Evolutionary conservation across 2,797 vertebrate genomes (phyloP), one percentile per base, ranked within the genome.

Genomic region (Scleropages formosus): DNA sequence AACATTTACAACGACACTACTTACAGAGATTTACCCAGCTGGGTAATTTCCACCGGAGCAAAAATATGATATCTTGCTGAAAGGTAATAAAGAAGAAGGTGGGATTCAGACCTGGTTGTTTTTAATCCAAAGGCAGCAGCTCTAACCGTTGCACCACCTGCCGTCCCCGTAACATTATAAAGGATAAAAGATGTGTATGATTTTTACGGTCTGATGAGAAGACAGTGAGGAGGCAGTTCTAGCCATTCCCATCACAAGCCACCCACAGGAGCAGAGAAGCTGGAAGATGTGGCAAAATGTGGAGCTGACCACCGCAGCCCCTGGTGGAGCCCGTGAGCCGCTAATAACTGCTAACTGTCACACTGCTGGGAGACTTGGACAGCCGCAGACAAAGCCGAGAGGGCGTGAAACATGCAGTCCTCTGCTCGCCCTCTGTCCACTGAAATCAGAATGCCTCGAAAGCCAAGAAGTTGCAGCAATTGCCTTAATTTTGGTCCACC

Each of bases 301-400:
- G 56, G 12, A n/a, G 24, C 18, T 63, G 44, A 70, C 76, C 62
- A 46, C 24, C n/a, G 65, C 74, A 27, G 11, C 47, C 67, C 58
- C 56, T 56, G 13, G 65, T 66, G 10, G 53, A n/a, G 46, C 44
- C 18, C 8, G 18, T n/a, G 16, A 76, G 59, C 67, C 60, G 58
- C 75, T 71, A 75, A 75, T 75, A 69, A 61, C 74, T 75, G 74
- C 74, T 75, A 70, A 76, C 63, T 71, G 66, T 63, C 66, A 67
- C 67, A 70, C 66, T 18, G 16, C 44, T 20, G 67, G 67, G 75
- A 67, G 63, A 58, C n/a, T n/a, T n/a, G n/a, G n/a, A n/a, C n/a
- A n/a, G n/a, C n/a, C n/a, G 67, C 46, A 76, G 74, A 58, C 46
- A 44, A 44, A 31, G 66, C 16, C 3, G 59, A 39, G n/a, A 24